phyloP scores from a whole-genome alignment of 2,888 invertebrate species.

The Labia minor region DNA sequence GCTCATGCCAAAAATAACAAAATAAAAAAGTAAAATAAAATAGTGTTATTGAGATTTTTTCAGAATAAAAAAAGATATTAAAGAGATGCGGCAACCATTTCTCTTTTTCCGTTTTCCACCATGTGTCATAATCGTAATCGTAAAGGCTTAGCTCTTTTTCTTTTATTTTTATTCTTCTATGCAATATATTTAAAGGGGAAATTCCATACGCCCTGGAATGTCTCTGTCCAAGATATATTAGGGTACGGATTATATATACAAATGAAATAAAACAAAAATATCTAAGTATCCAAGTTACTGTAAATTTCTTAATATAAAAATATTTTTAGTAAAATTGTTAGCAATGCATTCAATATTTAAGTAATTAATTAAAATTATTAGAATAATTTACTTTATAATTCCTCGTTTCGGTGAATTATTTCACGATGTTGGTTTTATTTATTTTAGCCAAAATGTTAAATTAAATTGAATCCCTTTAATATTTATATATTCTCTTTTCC shows the following conservation, averaged over 20 bases:
- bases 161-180: slow-evolving; percentile 8
- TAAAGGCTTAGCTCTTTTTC: slow-evolving; percentile 7
- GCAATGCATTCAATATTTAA: too few species aligned
- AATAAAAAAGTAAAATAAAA: not conserved
- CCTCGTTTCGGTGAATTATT: too few species aligned
- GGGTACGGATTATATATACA: not conserved
- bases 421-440: too few species aligned
- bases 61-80: slow-evolving; percentile 1
- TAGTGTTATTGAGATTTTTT: not conserved
- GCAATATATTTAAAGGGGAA: slow-evolving; percentile 1
- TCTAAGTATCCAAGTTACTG: too few species aligned
- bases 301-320: too few species aligned
- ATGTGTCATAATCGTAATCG: slow-evolving; percentile 13
- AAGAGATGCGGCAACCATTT: slow-evolving; percentile 1
- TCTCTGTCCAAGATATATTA: not conserved
- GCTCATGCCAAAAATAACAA: not conserved
- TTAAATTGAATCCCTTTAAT: too few species aligned
- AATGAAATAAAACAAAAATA: slow-evolving; percentile 4
- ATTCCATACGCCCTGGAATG: slow-evolving; percentile 6
- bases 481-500: too few species aligned
- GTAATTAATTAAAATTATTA: too few species aligned
- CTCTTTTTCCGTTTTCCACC: not conserved
- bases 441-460: too few species aligned
- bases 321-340: too few species aligned
- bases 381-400: too few species aligned